Percentiles rank a stretch among this genome's conserved stretches.
phyloP scores from a whole-genome alignment of 2,797 vertebrate genomes.

The Eremophila alpestris region DNA sequence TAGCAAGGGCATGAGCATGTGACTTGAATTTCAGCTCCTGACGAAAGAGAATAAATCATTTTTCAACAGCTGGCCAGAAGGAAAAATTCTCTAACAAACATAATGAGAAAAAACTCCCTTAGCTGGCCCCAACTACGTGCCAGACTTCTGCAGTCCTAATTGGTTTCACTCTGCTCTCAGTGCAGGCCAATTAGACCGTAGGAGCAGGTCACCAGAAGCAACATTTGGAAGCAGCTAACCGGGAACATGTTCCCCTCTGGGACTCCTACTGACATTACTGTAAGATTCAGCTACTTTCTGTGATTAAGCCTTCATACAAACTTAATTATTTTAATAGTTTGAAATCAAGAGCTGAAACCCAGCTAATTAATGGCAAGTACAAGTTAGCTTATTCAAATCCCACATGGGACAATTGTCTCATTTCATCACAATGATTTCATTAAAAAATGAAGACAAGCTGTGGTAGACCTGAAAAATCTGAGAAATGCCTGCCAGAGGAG shows the following conservation, averaged over 20 bases:
- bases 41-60: neutral
- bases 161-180: neutral
- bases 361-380: neutral
- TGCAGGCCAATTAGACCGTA: neutral
- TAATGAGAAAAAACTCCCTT: neutral
- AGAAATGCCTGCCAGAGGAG: neutral
- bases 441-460: constrained; percentile 26
- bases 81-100: neutral
- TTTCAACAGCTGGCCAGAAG: neutral
- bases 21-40: neutral
- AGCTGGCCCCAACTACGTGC: neutral
- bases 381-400: neutral
- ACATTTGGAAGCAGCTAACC: neutral
- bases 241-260: accelerated
- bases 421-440: neutral
- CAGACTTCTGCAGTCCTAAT: neutral
- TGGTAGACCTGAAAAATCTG: neutral
- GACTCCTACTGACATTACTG: neutral
- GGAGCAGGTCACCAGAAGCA: neutral
- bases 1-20: neutral
- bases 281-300: neutral
- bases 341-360: constrained; percentile 18
- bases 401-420: neutral
- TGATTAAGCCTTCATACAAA: constrained; percentile 32
- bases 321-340: constrained; percentile 18